phyloP scores from a whole-genome alignment of 1,140 invertebrate species.

The Arion vulgaris region DNA sequence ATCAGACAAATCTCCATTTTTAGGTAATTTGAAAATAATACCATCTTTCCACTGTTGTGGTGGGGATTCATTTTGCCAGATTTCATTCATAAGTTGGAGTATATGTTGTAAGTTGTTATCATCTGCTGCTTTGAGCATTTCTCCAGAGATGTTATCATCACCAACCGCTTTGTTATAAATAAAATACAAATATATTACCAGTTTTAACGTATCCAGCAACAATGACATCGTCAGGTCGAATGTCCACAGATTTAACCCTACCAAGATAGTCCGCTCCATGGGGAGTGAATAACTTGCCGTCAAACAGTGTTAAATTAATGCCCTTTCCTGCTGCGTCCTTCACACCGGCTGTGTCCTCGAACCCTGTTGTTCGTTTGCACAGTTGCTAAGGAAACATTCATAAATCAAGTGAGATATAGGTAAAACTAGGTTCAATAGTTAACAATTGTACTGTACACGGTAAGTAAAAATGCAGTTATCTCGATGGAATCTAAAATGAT shows the following conservation, averaged over 20 bases:
- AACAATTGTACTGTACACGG: too few relatives aligned
- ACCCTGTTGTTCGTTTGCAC: background rate
- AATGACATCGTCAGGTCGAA: constrained; percentile 19
- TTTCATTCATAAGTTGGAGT: too few relatives aligned
- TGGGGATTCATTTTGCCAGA: too few relatives aligned
- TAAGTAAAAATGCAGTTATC: too few relatives aligned
- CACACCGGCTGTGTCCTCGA: background rate
- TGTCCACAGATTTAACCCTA: background rate
- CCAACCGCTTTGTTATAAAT: too few relatives aligned
- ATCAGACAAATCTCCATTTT: too few relatives aligned
- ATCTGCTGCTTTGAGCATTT: too few relatives aligned
- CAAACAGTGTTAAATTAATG: background rate
- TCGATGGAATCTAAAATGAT: background rate
- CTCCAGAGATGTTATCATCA: too few relatives aligned
- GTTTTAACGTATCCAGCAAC: constrained; percentile 9
- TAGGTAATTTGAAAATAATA: too few relatives aligned
- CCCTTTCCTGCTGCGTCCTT: constrained; percentile 13
- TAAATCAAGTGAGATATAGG: background rate
- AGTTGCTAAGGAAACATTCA: background rate
- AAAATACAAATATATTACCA: background rate
- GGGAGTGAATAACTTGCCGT: constrained; percentile 1
- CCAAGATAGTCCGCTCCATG: background rate
- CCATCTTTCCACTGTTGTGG: too few relatives aligned
- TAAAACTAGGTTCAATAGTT: too few relatives aligned
- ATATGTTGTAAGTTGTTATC: too few relatives aligned